These are phyloP conservation scores for Chionodraco myersi DNA, from an alignment of 2,113 vertebrate genomes.

Conservation along the genomic window DNA sequence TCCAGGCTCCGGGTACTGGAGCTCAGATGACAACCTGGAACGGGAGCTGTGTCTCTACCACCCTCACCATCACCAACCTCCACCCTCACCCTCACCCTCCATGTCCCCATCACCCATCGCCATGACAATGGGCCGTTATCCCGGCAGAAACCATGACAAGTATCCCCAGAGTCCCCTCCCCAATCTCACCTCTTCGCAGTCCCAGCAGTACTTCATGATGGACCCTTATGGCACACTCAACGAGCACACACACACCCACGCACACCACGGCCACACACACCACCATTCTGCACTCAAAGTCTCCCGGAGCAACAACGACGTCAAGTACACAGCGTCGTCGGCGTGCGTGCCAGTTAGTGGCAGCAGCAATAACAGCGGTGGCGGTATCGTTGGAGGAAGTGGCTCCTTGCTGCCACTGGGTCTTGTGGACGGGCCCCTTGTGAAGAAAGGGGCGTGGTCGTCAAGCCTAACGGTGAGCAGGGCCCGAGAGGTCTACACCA, in stretches of 20 bases:
- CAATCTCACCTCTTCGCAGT: conserved; percentile 82
- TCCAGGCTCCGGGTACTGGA: conserved; percentile 94
- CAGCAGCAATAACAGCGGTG: conserved; percentile 76
- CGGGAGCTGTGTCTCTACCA: conserved; percentile 95
- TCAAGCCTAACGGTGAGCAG: conserved; percentile 98
- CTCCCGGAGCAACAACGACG: conserved; percentile 94
- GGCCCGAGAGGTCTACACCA: conserved; percentile 93
- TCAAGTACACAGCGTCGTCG: conserved; percentile 92
- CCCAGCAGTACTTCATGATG: conserved; percentile 97
- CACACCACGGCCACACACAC: conserved; percentile 72
- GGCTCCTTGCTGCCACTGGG: conserved; percentile 84
- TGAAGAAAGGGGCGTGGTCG: conserved; percentile 98
- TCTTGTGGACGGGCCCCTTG: conserved; percentile 88
- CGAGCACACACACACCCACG: conserved; percentile 84
- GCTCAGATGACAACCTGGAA: conserved; percentile 97
- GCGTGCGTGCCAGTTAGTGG: conserved; percentile 73
- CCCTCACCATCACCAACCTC: conserved; percentile 86
- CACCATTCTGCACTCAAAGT: conserved; percentile 86
- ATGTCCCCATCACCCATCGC: conserved; percentile 84
- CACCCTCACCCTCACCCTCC: conserved; percentile 83
- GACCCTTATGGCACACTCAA: conserved; percentile 92
- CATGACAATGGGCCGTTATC: conserved; percentile 95
- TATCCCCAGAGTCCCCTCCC: conserved; percentile 77
- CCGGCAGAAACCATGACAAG: conserved; percentile 83
- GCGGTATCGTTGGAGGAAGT: conserved; percentile 74